Evolutionary conservation across 2,113 vertebrate species (phyloP).

Genomic region (Hirundichthys speculiger): DNA sequence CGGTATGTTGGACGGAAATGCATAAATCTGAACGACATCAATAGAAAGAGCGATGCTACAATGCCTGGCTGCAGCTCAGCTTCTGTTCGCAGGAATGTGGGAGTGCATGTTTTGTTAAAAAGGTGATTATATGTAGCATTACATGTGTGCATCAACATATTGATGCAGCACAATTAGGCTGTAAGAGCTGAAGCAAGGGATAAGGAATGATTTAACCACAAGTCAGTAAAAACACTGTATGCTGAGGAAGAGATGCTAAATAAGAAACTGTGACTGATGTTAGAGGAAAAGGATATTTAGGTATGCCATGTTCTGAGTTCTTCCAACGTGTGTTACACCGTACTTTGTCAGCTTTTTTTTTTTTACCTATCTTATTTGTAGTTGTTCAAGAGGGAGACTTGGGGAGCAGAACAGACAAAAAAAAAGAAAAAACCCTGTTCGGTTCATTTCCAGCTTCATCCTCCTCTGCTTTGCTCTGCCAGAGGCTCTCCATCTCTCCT

Average conservation of each 20-base stretch:
- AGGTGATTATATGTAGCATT: conserved; percentile 17
- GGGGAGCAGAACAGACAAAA: conserved; percentile 38
- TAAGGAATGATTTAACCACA: conserved; percentile 33
- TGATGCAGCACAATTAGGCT: background rate
- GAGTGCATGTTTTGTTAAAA: conserved; percentile 15
- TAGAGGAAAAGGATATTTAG: conserved; percentile 3
- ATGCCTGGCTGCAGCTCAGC: conserved; percentile 18
- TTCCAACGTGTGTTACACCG: background rate
- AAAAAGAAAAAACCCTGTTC: conserved; percentile 42
- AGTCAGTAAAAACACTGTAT: conserved; percentile 23
- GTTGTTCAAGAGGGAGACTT: conserved; percentile 16
- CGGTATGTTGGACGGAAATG: background rate
- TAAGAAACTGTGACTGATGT: no score
- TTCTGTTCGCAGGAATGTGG: conserved; percentile 5
- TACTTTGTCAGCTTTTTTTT: conserved; percentile 19
- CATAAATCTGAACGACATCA: background rate
- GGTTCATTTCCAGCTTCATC: conserved; percentile 23
- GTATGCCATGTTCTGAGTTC: background rate
- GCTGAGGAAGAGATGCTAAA: no score
- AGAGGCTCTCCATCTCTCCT: conserved; percentile 46
- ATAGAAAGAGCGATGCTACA: background rate
- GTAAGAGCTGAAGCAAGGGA: background rate
- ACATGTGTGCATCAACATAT: no score
- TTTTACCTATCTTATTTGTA: conserved; percentile 19
- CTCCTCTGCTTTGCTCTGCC: conserved; percentile 49